Conservation (phyloP, 2,113 vertebrate genomes). For the Sinocyclocheilus anophthalmus region DNA sequence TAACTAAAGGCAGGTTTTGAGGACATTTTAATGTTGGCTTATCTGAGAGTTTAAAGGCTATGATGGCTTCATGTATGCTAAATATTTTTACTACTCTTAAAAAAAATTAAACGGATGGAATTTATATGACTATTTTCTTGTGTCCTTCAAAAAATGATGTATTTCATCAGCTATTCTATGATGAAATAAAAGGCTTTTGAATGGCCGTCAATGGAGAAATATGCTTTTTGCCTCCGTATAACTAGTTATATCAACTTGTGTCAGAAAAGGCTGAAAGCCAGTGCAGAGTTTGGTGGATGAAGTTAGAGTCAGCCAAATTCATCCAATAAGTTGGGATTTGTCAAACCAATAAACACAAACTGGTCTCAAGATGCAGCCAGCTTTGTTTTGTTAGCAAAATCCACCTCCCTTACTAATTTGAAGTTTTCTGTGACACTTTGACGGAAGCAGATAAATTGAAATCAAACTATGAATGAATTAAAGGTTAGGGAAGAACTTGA, state of each 20-base stretch:
- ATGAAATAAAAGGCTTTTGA: not conserved
- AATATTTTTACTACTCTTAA: not conserved
- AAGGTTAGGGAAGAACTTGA: not conserved
- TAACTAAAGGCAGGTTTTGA: not conserved
- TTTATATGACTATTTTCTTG: not conserved
- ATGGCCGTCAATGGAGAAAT: not conserved
- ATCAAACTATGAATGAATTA: slow-evolving; percentile 7
- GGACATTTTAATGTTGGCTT: not conserved
- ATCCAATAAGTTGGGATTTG: not conserved
- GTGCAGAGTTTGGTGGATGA: not conserved
- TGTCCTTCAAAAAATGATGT: not conserved
- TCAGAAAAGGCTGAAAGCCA: not conserved
- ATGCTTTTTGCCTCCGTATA: not conserved
- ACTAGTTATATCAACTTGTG: not conserved
- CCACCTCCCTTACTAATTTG: not conserved
- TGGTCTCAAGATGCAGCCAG: not conserved
- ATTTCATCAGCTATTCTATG: not conserved
- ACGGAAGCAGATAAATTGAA: not conserved
- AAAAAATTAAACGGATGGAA: too few relatives aligned
- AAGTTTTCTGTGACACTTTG: slow-evolving; percentile 4
- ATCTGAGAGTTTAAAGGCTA: not conserved
- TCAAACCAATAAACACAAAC: not conserved
- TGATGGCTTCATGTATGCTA: not conserved
- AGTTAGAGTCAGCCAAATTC: not conserved
- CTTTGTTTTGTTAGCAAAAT: slow-evolving; percentile 19